A percentile compares a stretch with the other conserved stretches of the same genome.
Evolutionary conservation across 2,113 vertebrate species (phyloP).

Genomic region (Castor canadensis): DNA sequence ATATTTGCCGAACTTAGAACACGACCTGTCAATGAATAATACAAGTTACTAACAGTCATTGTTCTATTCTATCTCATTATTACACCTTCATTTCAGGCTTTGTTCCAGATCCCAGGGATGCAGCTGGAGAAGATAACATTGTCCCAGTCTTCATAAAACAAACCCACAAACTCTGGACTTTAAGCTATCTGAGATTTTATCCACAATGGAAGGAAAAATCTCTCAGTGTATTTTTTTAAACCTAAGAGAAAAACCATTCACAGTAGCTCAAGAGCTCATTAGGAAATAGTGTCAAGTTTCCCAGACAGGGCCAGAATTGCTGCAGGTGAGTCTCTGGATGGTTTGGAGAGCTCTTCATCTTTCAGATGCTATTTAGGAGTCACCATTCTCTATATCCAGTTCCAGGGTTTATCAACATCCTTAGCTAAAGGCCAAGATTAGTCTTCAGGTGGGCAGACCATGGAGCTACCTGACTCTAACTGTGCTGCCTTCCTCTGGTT

Average conservation of each 20-base stretch:
- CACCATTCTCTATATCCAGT: background rate
- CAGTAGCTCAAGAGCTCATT: background rate
- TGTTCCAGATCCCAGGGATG: background rate
- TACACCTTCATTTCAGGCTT: background rate
- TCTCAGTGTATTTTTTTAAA: background rate
- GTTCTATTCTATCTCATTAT: background rate
- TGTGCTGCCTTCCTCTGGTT: background rate
- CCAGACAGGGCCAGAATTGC: background rate
- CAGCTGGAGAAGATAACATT: background rate
- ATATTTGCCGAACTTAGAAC: background rate
- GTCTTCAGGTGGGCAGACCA: background rate
- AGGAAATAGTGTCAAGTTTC: background rate
- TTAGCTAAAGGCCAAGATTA: background rate
- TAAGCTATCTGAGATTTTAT: background rate
- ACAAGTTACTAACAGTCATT: background rate
- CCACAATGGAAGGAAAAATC: background rate
- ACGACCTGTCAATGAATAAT: background rate
- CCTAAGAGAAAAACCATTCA: background rate
- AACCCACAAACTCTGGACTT: background rate
- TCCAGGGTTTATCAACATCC: background rate
- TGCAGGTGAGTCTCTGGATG: background rate
- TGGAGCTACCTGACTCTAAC: background rate
- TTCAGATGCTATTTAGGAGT: background rate
- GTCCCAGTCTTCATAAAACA: background rate
- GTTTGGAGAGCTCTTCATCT: background rate